phyloP scores from a whole-genome alignment of 2,113 vertebrate species.

The Serilophus lunatus region DNA sequence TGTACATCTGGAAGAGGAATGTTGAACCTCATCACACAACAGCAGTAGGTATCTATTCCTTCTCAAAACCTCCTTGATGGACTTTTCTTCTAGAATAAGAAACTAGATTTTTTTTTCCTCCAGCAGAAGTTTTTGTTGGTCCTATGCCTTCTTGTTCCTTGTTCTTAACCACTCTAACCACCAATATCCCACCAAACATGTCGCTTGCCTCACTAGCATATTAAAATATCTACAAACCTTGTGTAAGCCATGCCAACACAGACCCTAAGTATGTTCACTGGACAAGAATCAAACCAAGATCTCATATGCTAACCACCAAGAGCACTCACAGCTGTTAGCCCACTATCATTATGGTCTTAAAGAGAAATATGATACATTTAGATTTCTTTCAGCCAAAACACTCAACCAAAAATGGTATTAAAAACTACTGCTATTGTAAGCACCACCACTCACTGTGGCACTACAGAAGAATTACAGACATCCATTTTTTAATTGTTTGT shows the following conservation, averaged over 20 bases:
- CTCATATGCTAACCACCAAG: neutral
- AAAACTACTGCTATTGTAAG: neutral
- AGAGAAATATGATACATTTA: neutral
- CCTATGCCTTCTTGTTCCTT: neutral
- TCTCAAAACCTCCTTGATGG: neutral
- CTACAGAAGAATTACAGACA: neutral
- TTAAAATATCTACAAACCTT: neutral
- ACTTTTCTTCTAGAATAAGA: neutral
- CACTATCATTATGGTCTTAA: conserved; percentile 8
- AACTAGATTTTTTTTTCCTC: neutral
- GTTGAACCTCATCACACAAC: neutral
- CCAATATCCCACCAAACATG: neutral
- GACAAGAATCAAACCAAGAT: conserved; percentile 20
- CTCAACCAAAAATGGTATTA: neutral
- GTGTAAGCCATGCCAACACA: neutral
- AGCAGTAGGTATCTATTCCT: neutral
- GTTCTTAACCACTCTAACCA: conserved; percentile 3
- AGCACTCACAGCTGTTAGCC: neutral
- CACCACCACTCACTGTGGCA: neutral
- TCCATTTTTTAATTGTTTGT: neutral
- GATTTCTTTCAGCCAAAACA: neutral
- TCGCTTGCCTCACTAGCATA: neutral
- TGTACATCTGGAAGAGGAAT: neutral
- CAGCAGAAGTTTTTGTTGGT: conserved; percentile 1
- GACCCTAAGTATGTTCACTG: neutral